Evolutionary conservation across 2,113 vertebrate genomes (phyloP), one percentile per base, ranked within the genome.

Genomic region (Podiceps cristatus): DNA sequence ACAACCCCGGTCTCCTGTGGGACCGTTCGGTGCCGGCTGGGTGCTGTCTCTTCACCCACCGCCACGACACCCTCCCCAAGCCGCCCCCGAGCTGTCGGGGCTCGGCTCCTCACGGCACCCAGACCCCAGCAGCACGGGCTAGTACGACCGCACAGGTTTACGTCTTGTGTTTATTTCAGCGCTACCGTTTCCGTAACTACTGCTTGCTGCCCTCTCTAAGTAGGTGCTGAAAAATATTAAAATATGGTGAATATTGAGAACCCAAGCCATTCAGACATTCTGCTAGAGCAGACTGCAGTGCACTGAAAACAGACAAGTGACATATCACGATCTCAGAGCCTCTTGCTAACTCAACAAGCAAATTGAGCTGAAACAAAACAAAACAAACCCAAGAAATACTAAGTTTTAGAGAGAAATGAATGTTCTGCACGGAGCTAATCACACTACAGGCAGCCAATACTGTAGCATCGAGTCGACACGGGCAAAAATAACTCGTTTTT

Each of bases 331-430:
- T 80, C 78, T 86, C 90, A 8, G 60, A 88, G 90, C 23, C 67
- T 92, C 55, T 86, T 75, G 85, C 62, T 92, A 95, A 86, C 85
- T 87, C 90, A 86, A 93, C 47, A 79, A 86, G 88, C 47, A 88
- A 96, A 95, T 35, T 53, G 92, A 83, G 78, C 82, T 84, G 68
- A 80, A 90, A 77, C 42, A 88, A 95, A 96, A 72, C 60, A 89
- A 86, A 92, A 33, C 18, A 37, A 45, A 45, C 16, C 25, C 67
- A 85, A 60, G 55, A 66, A 78, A 92, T 66, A 90, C 40, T 79
- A 82, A 76, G 67, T 83, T 93, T 86, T 55, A 64, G 79, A 49
- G 90, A 59, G 67, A 72, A 92, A 67, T 17, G 50, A 76, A 49
- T 3, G 4, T 42, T 82, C 66, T 90, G 45, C 67, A 27, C 44